Evolutionary conservation across 2,797 vertebrate species (phyloP).

Genomic region (Martes flavigula): DNA sequence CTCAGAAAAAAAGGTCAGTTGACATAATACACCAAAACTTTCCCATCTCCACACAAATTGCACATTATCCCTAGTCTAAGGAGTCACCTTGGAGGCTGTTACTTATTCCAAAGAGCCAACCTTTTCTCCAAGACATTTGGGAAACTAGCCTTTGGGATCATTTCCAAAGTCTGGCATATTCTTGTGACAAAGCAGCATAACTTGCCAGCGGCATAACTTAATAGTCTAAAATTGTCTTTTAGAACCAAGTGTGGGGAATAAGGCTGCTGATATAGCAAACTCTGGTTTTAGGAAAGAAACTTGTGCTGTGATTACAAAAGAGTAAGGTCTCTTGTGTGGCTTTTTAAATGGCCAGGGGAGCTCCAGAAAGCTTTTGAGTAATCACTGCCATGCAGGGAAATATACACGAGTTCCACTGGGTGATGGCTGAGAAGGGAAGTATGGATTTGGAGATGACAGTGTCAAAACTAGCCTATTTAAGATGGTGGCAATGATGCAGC

Average conservation of each 20-base stretch:
- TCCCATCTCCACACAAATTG: background rate
- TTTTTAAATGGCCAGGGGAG: background rate
- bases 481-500: background rate
- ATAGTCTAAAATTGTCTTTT: background rate
- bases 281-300: background rate
- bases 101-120: background rate
- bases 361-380: background rate
- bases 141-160: background rate
- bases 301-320: background rate
- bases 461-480: background rate
- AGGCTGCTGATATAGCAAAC: constrained; percentile 6
- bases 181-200: background rate
- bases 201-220: background rate
- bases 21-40: background rate
- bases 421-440: background rate
- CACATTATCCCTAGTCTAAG: background rate
- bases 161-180: background rate
- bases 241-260: background rate
- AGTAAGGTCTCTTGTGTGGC: background rate
- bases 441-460: background rate
- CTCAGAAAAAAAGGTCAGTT: background rate
- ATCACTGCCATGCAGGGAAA: background rate
- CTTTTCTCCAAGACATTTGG: background rate
- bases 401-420: background rate
- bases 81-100: background rate